These are phyloP conservation scores for Orius insidiosus DNA, from an alignment of 1,140 invertebrate species.

Conservation along the genomic window DNA sequence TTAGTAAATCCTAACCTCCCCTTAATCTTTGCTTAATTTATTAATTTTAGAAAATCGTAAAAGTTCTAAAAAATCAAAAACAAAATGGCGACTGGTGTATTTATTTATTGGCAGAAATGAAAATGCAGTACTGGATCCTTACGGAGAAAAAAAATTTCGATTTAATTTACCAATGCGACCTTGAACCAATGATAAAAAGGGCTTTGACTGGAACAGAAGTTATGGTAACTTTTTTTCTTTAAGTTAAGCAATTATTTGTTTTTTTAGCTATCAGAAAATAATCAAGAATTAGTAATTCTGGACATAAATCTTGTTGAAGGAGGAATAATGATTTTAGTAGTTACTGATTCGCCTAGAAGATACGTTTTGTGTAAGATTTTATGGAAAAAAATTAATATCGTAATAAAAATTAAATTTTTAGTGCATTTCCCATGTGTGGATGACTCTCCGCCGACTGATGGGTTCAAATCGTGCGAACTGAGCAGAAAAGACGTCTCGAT, in stretches of 20 bases:
- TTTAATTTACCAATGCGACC: background rate
- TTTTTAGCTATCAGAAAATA: background rate
- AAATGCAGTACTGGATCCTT: no score
- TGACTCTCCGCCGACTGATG: slow-evolving; percentile 1
- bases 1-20: background rate
- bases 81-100: no score
- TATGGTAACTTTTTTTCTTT: no score
- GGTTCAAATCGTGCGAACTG: slow-evolving; percentile 1
- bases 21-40: background rate
- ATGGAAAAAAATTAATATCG: background rate
- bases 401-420: slow-evolving; percentile 3
- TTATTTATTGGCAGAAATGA: no score
- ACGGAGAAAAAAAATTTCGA: background rate
- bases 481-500: slow-evolving; percentile 4
- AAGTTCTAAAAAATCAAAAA: background rate
- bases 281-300: background rate
- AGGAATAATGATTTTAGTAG: slow-evolving; percentile 5
- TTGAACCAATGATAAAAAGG: background rate
- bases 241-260: background rate
- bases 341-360: background rate
- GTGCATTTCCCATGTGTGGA: slow-evolving; percentile 5
- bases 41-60: slow-evolving; percentile 1
- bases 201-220: no score
- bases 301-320: slow-evolving; percentile 1
- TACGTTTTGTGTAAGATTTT: background rate